These are phyloP conservation scores for Poecilia wingei DNA, from an alignment of 2,797 vertebrate genomes.

Conservation along the genomic window DNA sequence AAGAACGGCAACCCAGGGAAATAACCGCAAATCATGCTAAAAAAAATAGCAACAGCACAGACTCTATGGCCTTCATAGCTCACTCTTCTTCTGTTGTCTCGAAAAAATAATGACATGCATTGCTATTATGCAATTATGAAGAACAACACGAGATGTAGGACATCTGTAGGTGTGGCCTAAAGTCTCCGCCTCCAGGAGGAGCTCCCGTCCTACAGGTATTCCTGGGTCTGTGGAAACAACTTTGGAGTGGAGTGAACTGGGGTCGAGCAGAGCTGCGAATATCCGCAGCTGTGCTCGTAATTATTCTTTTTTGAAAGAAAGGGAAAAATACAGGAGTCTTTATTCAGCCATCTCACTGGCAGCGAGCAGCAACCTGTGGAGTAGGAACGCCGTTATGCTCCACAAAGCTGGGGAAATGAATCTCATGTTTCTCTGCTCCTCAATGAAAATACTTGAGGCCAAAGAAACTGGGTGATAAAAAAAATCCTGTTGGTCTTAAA, in stretches of 20 bases:
- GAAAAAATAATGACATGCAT: not conserved
- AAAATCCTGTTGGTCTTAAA: not conserved
- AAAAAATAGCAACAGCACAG: not conserved
- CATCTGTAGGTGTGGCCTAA: not conserved
- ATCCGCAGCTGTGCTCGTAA: not conserved
- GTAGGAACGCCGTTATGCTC: not conserved
- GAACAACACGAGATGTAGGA: not conserved
- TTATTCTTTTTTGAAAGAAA: not conserved
- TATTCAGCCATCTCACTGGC: not conserved
- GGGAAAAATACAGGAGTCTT: not conserved
- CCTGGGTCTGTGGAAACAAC: not conserved
- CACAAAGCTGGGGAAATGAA: not conserved
- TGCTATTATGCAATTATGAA: not conserved
- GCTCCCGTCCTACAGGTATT: not conserved
- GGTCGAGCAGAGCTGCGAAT: not conserved
- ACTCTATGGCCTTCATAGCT: not conserved
- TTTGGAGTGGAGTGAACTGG: not conserved
- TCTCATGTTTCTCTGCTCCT: not conserved
- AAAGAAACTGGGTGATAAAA: not conserved
- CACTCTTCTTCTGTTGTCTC: not conserved
- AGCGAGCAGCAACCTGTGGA: not conserved
- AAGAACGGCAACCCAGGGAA: not conserved
- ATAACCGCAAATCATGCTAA: not conserved
- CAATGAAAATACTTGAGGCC: not conserved
- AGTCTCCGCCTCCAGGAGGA: no score